Base-by-base conservation (phyloP, 2,888 invertebrate genomes). In the Tinea trinotella region DNA sequence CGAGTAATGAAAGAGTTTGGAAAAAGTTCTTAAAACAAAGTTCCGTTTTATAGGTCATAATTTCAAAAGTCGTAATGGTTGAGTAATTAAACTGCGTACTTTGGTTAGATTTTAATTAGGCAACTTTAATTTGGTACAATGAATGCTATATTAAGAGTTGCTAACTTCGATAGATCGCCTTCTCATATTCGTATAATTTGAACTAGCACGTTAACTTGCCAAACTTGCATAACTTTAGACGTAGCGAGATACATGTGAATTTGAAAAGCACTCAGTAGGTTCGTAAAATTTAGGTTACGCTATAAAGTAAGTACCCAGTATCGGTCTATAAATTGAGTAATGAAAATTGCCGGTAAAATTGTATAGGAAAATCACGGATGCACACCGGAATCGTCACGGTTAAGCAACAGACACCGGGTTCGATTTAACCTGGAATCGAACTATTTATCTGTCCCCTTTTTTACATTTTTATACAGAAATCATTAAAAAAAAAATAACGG, bases 161-260 rank as follows among this genome's bases (percentile, higher is more conserved):
- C 46, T 46, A 46, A 46, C 46, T 19, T 46, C 46, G 46, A 46
- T 46, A 46, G 2, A 46, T 46, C 46, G 46, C 4, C 19, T 46
- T 46, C 46, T 46, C 46, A 46, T 50, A 50, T 50, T 24, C 12
- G 15, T 50, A 19, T 12, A 50, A 50, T 50, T 50, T 24, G 50
- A 50, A 13, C n/a, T n/a, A 4, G 24, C 24, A 50, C 24, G 22
- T 24, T 50, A 50, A 50, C 50, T 50, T 50, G 50, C 24, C 13
- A 10, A 50, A 50, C 13, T 50, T 50, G 50, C 50, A 50, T 50
- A 50, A 50, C 48, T 50, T 50, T 46, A 46, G 50, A 50, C 24
- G 19, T 50, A 50, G 50, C 13, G 50, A 22, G 50, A 1, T 46
- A 46, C 46, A 19, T 50, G 24, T 50, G 50, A 50, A 50, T 50